Conservation (phyloP, 2,888 invertebrate genomes). For the Ctena decussata region DNA sequence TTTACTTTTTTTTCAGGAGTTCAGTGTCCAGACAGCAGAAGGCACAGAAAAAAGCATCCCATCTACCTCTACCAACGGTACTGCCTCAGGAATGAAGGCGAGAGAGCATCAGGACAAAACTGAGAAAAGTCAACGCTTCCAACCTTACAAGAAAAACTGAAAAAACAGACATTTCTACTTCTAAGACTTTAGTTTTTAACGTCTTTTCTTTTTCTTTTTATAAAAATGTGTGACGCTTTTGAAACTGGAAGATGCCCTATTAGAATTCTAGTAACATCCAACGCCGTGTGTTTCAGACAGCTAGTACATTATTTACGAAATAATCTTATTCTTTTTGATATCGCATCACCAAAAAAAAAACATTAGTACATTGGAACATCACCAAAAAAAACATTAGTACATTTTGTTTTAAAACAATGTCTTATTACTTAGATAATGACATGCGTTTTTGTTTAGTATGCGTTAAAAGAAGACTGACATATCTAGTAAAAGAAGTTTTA, state of each 20-base stretch:
- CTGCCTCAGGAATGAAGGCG: background rate
- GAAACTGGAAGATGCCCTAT: background rate
- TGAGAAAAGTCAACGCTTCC: too few species aligned
- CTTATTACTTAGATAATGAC: background rate
- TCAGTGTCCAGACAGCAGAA: background rate
- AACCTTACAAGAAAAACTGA: background rate
- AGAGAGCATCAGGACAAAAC: background rate
- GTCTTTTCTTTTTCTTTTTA: background rate
- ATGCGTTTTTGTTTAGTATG: background rate
- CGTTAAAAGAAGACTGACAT: background rate
- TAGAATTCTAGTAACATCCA: background rate
- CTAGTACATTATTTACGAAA: background rate
- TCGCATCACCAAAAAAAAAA: too few species aligned
- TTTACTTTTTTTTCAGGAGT: background rate
- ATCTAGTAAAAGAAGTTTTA: background rate
- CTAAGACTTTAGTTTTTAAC: background rate
- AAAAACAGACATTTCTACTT: background rate
- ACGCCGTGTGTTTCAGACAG: background rate
- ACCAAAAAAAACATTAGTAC: too few species aligned
- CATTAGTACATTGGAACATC: background rate
- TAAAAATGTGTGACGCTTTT: background rate
- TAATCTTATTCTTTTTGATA: background rate
- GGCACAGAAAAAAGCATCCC: background rate
- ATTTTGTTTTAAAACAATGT: background rate
- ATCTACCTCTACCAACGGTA: background rate